Conservation (phyloP, 2,888 invertebrate species). For the Drosophila phalerata region DNA sequence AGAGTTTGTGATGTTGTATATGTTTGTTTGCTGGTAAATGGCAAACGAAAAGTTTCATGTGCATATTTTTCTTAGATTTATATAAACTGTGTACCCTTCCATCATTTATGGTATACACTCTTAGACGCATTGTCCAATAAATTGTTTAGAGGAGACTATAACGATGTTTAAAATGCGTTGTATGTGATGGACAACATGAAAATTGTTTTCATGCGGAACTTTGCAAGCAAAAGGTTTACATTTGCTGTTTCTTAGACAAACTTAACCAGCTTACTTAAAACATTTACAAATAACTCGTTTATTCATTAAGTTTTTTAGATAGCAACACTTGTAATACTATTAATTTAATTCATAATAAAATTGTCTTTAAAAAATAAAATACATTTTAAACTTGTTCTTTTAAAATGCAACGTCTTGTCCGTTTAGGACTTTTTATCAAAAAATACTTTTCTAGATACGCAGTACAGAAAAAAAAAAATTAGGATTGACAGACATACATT, state of each 20-base stretch:
- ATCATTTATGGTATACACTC: constrained; percentile 22
- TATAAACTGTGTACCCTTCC: constrained; percentile 13
- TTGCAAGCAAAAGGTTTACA: constrained; percentile 4
- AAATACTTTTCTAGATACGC: neutral
- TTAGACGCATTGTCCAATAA: constrained; percentile 32
- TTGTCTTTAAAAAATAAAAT: neutral
- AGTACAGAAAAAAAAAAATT: neutral
- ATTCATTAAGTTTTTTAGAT: too few species aligned
- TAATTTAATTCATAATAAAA: too few species aligned
- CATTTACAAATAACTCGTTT: too few species aligned
- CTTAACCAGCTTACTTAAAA: neutral
- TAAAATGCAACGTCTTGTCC: neutral
- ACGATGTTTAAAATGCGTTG: constrained; percentile 16
- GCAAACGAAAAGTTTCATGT: constrained; percentile 67
- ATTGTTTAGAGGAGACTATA: constrained; percentile 17
- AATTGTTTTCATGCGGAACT: constrained; percentile 13
- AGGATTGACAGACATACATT: constrained; percentile 7
- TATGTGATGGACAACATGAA: constrained; percentile 24
- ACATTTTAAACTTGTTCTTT: neutral
- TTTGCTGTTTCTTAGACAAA: neutral
- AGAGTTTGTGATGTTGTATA: constrained; percentile 5
- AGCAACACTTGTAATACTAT: too few species aligned
- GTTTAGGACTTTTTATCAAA: neutral
- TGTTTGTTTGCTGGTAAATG: constrained; percentile 48
- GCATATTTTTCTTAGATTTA: constrained; percentile 58